Conservation (phyloP, 2,797 vertebrate genomes). For the Perodicticus potto region DNA sequence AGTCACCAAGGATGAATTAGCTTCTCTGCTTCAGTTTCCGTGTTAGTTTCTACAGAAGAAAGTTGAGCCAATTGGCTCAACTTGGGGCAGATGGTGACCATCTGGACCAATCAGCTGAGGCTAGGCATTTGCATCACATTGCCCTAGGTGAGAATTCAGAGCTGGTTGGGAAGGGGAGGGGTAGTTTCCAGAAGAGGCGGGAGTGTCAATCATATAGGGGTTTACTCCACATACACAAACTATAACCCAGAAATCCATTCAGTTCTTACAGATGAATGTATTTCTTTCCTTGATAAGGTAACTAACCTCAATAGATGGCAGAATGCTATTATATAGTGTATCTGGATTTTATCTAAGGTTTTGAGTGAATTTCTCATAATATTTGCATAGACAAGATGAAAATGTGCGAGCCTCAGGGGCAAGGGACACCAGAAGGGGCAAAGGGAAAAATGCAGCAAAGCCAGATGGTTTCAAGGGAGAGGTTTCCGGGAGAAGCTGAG, state of each 20-base stretch:
- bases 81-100: no score
- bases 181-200: neutral
- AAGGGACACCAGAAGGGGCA: neutral
- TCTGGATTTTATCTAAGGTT: conserved; percentile 3
- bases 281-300: conserved; percentile 21
- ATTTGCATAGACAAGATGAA: neutral
- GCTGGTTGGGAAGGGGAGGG: neutral
- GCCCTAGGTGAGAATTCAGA: neutral
- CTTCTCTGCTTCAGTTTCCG: neutral
- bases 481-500: neutral
- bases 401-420: neutral
- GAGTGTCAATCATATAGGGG: neutral
- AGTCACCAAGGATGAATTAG: neutral
- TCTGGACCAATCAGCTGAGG: neutral
- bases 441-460: neutral
- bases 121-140: accelerated
- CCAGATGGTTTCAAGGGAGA: neutral
- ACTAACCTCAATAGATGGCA: neutral
- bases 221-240: neutral
- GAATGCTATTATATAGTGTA: neutral
- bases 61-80: neutral
- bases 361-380: neutral
- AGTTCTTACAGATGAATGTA: neutral
- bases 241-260: neutral
- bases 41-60: neutral